These are phyloP conservation scores for Agonopterix subpropinquella DNA, from an alignment of 2,888 invertebrate species.

Conservation along the genomic window DNA sequence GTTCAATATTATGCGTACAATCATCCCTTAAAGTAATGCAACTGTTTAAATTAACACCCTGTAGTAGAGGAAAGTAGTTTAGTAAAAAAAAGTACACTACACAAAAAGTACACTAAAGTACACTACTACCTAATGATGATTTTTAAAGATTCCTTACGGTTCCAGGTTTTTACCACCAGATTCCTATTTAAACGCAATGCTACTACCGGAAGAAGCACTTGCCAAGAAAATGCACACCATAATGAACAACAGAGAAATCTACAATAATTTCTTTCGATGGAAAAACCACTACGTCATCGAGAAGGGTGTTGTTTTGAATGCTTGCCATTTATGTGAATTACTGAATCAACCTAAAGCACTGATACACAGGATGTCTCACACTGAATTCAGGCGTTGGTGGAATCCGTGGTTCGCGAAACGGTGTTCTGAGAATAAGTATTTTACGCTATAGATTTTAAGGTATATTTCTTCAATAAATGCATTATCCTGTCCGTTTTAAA, in stretches of 20 bases:
- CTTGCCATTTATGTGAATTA: slow-evolving; percentile 36
- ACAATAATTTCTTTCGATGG: slow-evolving; percentile 50
- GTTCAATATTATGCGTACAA: too few relatives aligned
- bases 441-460: not conserved
- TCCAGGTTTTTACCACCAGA: slow-evolving; percentile 39
- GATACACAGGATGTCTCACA: slow-evolving; percentile 18
- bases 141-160: not conserved
- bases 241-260: slow-evolving; percentile 27
- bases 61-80: too few relatives aligned
- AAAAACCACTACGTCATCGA: slow-evolving; percentile 39
- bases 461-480: too few relatives aligned
- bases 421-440: slow-evolving; percentile 15
- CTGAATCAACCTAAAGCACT: slow-evolving; percentile 39
- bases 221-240: slow-evolving; percentile 36
- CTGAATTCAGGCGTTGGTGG: slow-evolving; percentile 51
- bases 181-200: slow-evolving; percentile 38
- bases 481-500: too few relatives aligned
- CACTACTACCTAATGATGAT: too few relatives aligned
- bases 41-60: too few relatives aligned
- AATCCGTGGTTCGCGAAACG: slow-evolving; percentile 26
- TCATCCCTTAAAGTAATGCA: too few relatives aligned
- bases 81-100: too few relatives aligned
- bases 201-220: slow-evolving; percentile 23
- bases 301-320: slow-evolving; percentile 27
- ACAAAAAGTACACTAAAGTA: too few relatives aligned